Conservation (phyloP, 2,797 vertebrate genomes). For the Ispidina lecontei region DNA sequence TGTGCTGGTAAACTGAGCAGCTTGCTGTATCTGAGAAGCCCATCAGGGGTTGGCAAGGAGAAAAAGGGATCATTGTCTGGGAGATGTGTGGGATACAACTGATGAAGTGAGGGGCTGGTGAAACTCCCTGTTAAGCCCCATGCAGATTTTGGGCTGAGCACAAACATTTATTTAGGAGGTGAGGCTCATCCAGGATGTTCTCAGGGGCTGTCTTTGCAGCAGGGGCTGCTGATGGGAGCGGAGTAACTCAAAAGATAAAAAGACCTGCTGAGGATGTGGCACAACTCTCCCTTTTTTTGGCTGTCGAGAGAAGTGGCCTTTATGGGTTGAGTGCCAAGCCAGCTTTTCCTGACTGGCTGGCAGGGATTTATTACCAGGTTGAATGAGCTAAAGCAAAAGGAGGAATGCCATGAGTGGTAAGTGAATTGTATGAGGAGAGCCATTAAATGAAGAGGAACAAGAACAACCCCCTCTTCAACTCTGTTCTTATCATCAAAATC, state of each 20-base stretch:
- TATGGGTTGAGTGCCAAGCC: not conserved
- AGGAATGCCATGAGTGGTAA: not conserved
- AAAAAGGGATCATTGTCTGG: rapidly evolving
- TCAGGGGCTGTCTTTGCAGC: not conserved
- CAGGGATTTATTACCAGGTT: not conserved
- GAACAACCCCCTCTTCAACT: not conserved
- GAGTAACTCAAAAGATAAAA: not conserved
- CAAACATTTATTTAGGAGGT: not conserved
- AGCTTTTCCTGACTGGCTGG: not conserved
- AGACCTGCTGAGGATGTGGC: not conserved
- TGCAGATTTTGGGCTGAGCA: not conserved
- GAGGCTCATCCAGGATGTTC: not conserved
- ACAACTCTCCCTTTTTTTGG: not conserved
- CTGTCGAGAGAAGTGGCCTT: not conserved
- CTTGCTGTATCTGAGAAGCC: not conserved
- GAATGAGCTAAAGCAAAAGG: not conserved
- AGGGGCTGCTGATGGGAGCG: not conserved
- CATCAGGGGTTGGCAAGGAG: not conserved
- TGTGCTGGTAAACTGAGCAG: not conserved
- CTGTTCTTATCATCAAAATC: not conserved
- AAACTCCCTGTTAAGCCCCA: not conserved
- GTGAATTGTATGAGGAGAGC: not conserved
- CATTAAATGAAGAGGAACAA: not conserved
- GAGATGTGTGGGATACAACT: rapidly evolving
- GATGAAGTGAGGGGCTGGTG: not conserved